A percentile compares a stretch with the other conserved stretches of the same genome.
These are phyloP conservation scores for Aethes cnicana DNA, from an alignment of 2,888 invertebrate species.

Conservation along the genomic window DNA sequence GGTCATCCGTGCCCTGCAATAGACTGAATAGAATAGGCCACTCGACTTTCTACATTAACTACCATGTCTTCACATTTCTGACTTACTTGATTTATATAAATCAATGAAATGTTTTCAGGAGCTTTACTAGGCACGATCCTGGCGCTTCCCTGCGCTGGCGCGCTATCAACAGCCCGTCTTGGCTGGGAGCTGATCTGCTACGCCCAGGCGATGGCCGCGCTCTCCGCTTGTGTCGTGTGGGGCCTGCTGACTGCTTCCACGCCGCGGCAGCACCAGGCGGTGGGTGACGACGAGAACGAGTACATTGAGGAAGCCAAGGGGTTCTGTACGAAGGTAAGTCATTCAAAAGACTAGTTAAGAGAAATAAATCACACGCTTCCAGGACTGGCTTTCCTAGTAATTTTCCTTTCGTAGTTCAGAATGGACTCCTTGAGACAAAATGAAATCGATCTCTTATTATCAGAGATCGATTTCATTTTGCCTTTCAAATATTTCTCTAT, in stretches of 20 bases:
- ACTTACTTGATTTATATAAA: too few species aligned
- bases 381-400: too few species aligned
- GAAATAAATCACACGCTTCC: too few species aligned
- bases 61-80: too few species aligned
- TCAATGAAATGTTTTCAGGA: constrained; percentile 41
- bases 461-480: neutral
- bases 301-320: constrained; percentile 56
- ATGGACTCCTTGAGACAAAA: too few species aligned
- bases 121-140: constrained; percentile 58
- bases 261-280: constrained; percentile 59
- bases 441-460: too few species aligned
- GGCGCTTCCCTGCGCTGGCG: constrained; percentile 53
- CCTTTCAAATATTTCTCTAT: neutral
- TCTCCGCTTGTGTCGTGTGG: constrained; percentile 59
- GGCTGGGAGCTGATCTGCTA: constrained; percentile 73
- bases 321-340: constrained; percentile 39
- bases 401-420: too few species aligned
- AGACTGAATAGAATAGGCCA: too few species aligned
- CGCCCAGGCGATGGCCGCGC: constrained; percentile 55
- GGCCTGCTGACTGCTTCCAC: constrained; percentile 58
- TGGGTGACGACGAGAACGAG: constrained; percentile 66
- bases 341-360: too few species aligned
- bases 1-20: too few species aligned
- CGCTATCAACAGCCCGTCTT: constrained; percentile 48
- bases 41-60: too few species aligned